These are phyloP conservation scores for Drosophila tripunctata DNA, from an alignment of 2,888 invertebrate species.

Conservation along the genomic window DNA sequence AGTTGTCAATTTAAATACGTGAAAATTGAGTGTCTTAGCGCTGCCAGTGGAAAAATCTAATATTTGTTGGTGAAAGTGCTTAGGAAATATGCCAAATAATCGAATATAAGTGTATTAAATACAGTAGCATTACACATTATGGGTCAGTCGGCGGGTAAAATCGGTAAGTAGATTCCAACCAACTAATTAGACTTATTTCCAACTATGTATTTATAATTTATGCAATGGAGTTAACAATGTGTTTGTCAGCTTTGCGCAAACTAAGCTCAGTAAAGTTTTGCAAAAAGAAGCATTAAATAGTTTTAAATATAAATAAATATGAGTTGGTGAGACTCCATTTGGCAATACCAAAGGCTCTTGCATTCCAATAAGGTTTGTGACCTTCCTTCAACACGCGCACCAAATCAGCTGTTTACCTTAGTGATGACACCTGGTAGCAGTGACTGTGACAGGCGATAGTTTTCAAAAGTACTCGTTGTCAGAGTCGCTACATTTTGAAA, in stretches of 20 bases:
- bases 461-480: conserved; percentile 16
- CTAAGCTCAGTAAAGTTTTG: not conserved
- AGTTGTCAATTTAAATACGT: conserved; percentile 28
- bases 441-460: conserved; percentile 33
- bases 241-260: not conserved
- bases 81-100: conserved; percentile 35
- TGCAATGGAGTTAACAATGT: not conserved
- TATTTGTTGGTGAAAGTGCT: conserved; percentile 33
- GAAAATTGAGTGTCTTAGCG: conserved; percentile 21
- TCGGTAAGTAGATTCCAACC: conserved; percentile 69
- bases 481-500: conserved; percentile 12
- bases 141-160: conserved; percentile 82
- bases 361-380: conserved; percentile 70
- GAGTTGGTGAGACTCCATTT: conserved; percentile 12
- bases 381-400: conserved; percentile 53
- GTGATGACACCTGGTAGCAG: conserved; percentile 41
- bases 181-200: conserved; percentile 2
- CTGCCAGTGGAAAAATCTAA: not conserved
- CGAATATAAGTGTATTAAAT: conserved; percentile 25
- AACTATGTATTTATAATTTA: conserved; percentile 15
- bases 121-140: conserved; percentile 43
- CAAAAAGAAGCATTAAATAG: not conserved
- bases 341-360: conserved; percentile 32
- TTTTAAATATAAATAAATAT: not conserved
- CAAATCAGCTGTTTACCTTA: conserved; percentile 57